Evolutionary conservation across 2,113 vertebrate genomes (phyloP).

Genomic region (Progne subis): DNA sequence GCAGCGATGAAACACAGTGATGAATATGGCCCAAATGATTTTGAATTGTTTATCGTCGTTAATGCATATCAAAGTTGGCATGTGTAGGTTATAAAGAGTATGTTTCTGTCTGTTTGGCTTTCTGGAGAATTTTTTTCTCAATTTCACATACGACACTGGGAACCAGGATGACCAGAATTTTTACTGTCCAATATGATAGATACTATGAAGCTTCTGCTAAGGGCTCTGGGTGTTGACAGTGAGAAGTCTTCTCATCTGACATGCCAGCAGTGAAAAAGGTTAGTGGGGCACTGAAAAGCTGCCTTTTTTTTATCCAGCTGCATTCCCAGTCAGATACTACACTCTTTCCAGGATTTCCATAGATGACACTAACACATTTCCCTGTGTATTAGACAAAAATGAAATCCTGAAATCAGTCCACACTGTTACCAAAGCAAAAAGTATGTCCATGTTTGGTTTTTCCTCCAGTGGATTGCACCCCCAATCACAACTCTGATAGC

Average conservation of each 20-base stretch:
- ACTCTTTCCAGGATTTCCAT: not conserved
- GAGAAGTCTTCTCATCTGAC: not conserved
- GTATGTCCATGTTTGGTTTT: not conserved
- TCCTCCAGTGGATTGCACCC: not conserved
- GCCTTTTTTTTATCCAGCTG: not conserved
- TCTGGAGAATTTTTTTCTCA: not conserved
- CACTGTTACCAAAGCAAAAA: rapidly evolving
- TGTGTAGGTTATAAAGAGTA: not conserved
- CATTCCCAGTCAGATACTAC: not conserved
- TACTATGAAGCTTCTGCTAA: not conserved
- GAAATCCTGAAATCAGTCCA: not conserved
- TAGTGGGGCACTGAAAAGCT: not conserved
- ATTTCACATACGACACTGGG: rapidly evolving
- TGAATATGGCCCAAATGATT: not conserved
- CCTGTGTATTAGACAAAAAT: not conserved
- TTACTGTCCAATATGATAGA: not conserved
- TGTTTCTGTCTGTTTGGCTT: not conserved
- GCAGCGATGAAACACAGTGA: not conserved
- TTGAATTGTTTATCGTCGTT: not conserved
- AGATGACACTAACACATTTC: not conserved
- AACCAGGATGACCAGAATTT: not conserved
- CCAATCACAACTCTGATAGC: not conserved
- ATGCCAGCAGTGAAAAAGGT: not conserved
- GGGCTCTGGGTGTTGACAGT: not conserved
- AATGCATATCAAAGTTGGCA: not conserved